Conservation (phyloP, 2,797 vertebrate species). For the Chrysocyon brachyurus region DNA sequence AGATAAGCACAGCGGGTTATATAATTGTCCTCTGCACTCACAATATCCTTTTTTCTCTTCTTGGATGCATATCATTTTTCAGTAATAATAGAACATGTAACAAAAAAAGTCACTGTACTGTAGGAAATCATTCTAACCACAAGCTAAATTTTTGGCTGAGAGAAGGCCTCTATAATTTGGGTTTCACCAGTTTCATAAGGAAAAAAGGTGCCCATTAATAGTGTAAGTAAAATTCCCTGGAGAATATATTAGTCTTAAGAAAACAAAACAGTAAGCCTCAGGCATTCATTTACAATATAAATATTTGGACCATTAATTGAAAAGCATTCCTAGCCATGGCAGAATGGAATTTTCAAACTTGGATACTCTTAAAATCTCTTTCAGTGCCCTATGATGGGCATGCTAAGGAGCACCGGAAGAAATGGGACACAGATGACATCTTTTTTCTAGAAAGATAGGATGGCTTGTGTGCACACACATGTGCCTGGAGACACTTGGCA, state of each 20-base stretch:
- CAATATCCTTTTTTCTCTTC: conserved; percentile 73
- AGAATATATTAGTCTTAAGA: conserved; percentile 58
- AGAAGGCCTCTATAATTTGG: conserved; percentile 56
- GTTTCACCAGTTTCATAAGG: conserved; percentile 47
- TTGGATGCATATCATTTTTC: conserved; percentile 54
- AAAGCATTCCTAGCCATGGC: not conserved
- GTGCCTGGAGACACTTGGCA: not conserved
- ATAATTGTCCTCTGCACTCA: conserved; percentile 77
- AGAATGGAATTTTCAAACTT: not conserved
- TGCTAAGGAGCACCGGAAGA: not conserved
- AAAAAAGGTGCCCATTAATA: conserved; percentile 50
- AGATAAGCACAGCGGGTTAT: conserved; percentile 82
- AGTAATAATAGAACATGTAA: conserved; percentile 54
- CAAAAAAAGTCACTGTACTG: conserved; percentile 30
- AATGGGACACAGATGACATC: not conserved
- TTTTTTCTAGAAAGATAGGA: conserved; percentile 3
- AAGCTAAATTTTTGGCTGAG: conserved; percentile 8
- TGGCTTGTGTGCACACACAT: not conserved
- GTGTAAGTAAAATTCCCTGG: conserved; percentile 54
- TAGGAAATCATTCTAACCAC: conserved; percentile 60
- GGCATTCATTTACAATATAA: conserved; percentile 18
- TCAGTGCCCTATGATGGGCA: not conserved
- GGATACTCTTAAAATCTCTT: not conserved
- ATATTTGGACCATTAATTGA: not conserved
- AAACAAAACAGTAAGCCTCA: conserved; percentile 58